A percentile compares a stretch with the other conserved stretches of the same genome.
phyloP scores from a whole-genome alignment of 2,113 vertebrate genomes.

The Equus przewalskii region DNA sequence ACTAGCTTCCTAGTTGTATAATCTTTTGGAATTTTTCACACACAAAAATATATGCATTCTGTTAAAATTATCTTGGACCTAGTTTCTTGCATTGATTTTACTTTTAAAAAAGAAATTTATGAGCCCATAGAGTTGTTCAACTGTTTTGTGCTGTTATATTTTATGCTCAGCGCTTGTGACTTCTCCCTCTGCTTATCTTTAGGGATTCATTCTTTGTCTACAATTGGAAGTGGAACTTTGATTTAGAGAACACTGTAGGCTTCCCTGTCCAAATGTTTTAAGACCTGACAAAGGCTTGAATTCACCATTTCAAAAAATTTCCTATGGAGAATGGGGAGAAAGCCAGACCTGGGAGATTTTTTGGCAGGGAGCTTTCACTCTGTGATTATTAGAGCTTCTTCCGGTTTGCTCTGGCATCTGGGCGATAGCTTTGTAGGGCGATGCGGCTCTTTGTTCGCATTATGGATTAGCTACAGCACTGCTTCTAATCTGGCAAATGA shows the following conservation, averaged over 20 bases:
- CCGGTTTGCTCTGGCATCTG: background rate
- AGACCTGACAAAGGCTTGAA: background rate
- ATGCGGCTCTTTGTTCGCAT: background rate
- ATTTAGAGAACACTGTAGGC: background rate
- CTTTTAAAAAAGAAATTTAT: background rate
- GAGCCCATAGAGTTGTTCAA: background rate
- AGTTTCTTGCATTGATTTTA: background rate
- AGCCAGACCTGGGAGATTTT: background rate
- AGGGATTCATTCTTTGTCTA: background rate
- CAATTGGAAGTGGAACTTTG: background rate
- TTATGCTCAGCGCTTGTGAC: background rate
- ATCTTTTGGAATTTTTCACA: background rate
- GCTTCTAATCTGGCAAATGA: background rate
- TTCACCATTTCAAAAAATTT: background rate
- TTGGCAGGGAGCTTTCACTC: background rate
- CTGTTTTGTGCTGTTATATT: background rate
- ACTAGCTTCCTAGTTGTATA: background rate
- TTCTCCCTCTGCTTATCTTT: background rate
- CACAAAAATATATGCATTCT: background rate
- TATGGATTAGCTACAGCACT: background rate
- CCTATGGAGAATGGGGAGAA: background rate
- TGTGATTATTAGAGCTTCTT: background rate
- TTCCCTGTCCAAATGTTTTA: slow-evolving; percentile 1
- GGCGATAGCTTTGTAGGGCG: background rate
- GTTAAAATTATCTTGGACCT: background rate